Evolutionary conservation across 2,797 vertebrate genomes (phyloP), one percentile per base, ranked within the genome.

Genomic region (Pseudochirops cupreus): DNA sequence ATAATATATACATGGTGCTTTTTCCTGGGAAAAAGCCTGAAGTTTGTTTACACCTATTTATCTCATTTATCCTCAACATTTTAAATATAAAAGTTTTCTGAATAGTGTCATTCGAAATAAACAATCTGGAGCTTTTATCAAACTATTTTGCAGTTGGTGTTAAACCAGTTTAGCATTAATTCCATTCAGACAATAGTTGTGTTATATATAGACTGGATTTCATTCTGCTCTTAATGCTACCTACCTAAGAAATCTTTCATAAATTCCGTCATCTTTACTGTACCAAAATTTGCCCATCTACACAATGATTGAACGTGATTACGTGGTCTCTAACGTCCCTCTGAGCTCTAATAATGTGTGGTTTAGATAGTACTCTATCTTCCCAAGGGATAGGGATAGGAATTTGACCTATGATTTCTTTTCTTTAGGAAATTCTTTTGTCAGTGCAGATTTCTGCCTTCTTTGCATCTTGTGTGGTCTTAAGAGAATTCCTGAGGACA

Each of bases 61-160:
- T 55, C 56, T 97, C 93, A 50, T 90, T 94, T 97, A 56, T 93
- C 90, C 33, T 58, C 56, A 92, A 54, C 92, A 93, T 91, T 95
- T 62, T 46, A 74, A 90, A 46, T 82, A 82, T 46, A 46, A 24
- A 55, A 87, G 39, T 56, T 82, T 82, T 82, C 95, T 95, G 82
- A 96, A 28, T 87, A 92, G n/a, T 92, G 46, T 92, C 59, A 91
- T 82, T 74, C 95, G 96, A 82, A 96, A 92, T 94, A 46, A 87
- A 92, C 90, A 82, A 91, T 92, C 31, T 67, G 59, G 95, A 97
- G 58, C 11, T 12, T 39, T 28, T 62, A 67, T 95, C 92, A 91
- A 93, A 14, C 6, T 56, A 4, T 24, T 56, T 2, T 59, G 24
- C 46, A 46, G 6, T 12, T 58, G 46, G 28, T 50, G n/a, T 56